These are phyloP conservation scores for Polyommatus iphigenia DNA, from an alignment of 2,888 invertebrate species.

Conservation along the genomic window DNA sequence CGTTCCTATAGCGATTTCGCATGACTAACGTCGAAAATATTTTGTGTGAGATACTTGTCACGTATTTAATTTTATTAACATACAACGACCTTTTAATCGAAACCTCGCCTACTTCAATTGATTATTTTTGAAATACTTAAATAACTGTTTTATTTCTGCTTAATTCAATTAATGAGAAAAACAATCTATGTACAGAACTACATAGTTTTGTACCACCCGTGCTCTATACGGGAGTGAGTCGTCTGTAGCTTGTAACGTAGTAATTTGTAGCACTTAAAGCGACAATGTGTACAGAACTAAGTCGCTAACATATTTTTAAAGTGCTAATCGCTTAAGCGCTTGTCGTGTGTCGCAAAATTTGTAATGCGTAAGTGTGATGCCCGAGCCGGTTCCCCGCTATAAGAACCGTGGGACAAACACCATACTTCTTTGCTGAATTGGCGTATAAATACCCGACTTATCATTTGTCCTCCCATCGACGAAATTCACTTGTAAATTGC, in stretches of 20 bases:
- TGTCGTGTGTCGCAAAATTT: constrained; percentile 33
- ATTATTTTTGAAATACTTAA: background rate
- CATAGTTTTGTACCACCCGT: background rate
- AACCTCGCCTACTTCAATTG: too few species aligned
- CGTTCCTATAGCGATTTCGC: background rate
- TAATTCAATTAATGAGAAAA: background rate
- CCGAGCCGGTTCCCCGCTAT: constrained; percentile 40
- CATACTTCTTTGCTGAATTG: constrained; percentile 19
- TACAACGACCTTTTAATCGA: too few species aligned
- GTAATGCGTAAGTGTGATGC: constrained; percentile 40
- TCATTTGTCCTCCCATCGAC: background rate
- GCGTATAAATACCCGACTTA: constrained; percentile 21
- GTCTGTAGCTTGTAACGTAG: background rate
- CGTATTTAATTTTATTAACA: background rate
- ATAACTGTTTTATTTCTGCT: too few species aligned
- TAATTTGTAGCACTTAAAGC: constrained; percentile 4
- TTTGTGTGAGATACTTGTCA: background rate
- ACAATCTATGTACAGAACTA: background rate
- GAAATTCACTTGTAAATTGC: constrained; percentile 18
- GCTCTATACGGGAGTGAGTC: background rate
- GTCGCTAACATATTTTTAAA: constrained; percentile 8
- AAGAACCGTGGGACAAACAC: constrained; percentile 40
- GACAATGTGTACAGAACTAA: constrained; percentile 3
- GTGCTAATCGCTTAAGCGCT: constrained; percentile 29
- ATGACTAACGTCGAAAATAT: background rate